Evolutionary conservation across 2,797 vertebrate genomes (phyloP), one percentile per base, ranked within the genome.

Genomic region (Crocidura indochinensis): DNA sequence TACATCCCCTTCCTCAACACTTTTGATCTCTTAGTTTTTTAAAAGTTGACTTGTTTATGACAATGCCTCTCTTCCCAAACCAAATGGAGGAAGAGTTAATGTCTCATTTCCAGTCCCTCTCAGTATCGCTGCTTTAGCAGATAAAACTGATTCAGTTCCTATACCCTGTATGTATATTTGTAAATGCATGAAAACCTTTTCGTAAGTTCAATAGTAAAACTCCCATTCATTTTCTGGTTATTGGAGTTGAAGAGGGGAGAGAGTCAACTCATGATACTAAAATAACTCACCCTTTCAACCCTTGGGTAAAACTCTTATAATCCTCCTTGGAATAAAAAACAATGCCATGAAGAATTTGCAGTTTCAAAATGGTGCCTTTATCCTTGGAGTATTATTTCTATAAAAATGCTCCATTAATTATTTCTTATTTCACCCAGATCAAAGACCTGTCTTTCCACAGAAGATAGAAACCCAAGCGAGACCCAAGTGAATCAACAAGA

Each of bases 381-480:
- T 49, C 24, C 69, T 71, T 84, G 29, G 38, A 90, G 31, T 88
- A 46, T 73, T 47, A 65, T 94, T 93, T 90, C 44, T 67, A 24
- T 51, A 27, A 65, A 65, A 49, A 19, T 31, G 26, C 12, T 67
- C 44, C 29, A 44, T 77, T 76, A 17, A 49, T 46, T 84, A 74
- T 27, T 71, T 86, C 38, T 83, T 72, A 77, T 64, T 94, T 90
- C 29, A 80, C 10, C 1, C 1, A 2, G 31, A 44, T 81, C 53
- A 78, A 85, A 91, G 78, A 29, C 14, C 47, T 26, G 31, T 22
- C 26, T 84, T 14, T 75, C 31, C 7, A 1, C 24, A n/a, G 8
- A 60, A 77, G 11, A 90, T 1, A 67, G 71, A 94, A 93, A 84
- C 51, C 51, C 78, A 49, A 38, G 62, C 56, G 26, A 15, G n/a